phyloP scores from a whole-genome alignment of 2,113 vertebrate genomes.

The Rhynchopsitta pachyrhyncha region DNA sequence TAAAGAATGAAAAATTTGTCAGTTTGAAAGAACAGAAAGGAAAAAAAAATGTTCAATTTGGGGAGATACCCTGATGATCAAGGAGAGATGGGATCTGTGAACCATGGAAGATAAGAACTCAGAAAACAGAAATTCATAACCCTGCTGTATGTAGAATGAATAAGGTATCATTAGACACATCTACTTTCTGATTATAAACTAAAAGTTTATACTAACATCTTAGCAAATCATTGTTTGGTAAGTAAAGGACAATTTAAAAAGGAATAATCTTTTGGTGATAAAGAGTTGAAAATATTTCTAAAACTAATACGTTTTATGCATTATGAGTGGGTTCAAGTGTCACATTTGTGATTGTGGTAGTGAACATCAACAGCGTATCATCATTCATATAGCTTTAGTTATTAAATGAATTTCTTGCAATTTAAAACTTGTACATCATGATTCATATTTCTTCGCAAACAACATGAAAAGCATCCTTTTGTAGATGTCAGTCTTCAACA shows the following conservation, averaged over 20 bases:
- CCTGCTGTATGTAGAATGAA: constrained; percentile 16
- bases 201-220: not conserved
- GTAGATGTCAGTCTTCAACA: not conserved
- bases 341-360: not conserved
- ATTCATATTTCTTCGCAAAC: not conserved
- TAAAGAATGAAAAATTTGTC: constrained; percentile 51
- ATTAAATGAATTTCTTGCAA: not conserved
- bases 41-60: constrained; percentile 43
- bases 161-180: not conserved
- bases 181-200: constrained; percentile 9
- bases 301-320: not conserved
- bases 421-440: not conserved
- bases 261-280: not conserved
- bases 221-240: not conserved
- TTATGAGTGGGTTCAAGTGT: not conserved
- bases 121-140: constrained; percentile 50
- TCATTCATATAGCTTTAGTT: not conserved
- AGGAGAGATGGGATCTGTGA: constrained; percentile 69
- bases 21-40: constrained; percentile 9
- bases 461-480: constrained; percentile 12
- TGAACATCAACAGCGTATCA: not conserved
- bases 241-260: not conserved
- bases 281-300: not conserved
- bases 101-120: constrained; percentile 65
- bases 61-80: constrained; percentile 60